Evolutionary conservation across 2,113 vertebrate genomes (phyloP), one percentile per base, ranked within the genome.

Genomic region (Neotragus moschatus): DNA sequence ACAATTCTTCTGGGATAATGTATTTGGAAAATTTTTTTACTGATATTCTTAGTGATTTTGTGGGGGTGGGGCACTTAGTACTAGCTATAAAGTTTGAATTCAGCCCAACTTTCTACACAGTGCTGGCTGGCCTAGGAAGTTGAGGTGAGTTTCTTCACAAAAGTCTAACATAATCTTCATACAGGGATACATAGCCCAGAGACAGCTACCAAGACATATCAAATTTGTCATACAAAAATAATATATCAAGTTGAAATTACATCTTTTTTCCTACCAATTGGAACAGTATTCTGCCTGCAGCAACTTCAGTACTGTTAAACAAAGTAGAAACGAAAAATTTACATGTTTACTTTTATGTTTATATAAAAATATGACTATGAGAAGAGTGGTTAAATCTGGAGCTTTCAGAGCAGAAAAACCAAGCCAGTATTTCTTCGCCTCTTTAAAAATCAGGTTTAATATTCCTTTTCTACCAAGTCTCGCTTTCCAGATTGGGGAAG

Each of bases 271-370:
- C 89, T 89, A 73, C 58, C 58, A 97, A 86, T 1, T 61, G 49
- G 49, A 85, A 94, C 53, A 82, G 55, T n/a, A 79, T 81, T 93
- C 51, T 90, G 63, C 63, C 73, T 84, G 28, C 23, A 96, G 91
- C 77, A 95, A 91, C 45, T 95, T 95, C 45, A 91, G 79, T 96
- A 91, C 33, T 53, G 63, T 92, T 96, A 97, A 97, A 88, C 91
- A 95, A 90, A 94, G 70, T 9, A 94, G 92, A 97, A 93, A 58
- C 25, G n/a, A 75, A 43, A 93, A 19, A 92, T 82, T 88, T 95
- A 96, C 92, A 97, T 82, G 94, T 93, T 94, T 85, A 96, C 87
- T 88, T 93, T 90, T 92, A 60, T 97, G 93, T 93, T 95, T 96
- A 89, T 49, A 87, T 92, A 45, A 96, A 70, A 81, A 92, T 70